Evolutionary conservation across 2,113 vertebrate species (phyloP).

Genomic region (Gallinago undulata): DNA sequence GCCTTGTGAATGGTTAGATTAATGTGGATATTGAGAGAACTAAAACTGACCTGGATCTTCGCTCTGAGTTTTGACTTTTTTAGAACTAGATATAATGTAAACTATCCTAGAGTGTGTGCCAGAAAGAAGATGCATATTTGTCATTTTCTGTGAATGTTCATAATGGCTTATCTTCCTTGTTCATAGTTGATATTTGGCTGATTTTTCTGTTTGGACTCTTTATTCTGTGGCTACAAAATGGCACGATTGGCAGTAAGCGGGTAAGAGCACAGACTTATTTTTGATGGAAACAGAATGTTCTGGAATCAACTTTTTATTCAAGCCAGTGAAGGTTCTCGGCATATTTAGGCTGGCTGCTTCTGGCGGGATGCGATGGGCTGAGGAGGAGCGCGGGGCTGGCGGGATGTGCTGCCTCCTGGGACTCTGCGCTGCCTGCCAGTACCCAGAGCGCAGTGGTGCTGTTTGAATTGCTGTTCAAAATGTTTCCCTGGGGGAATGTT

Average conservation of each 20-base stretch:
- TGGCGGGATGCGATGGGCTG: accelerated
- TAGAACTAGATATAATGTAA: not conserved
- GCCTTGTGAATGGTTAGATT: not conserved
- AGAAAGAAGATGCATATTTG: not conserved
- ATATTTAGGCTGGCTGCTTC: not conserved
- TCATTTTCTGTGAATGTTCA: not conserved
- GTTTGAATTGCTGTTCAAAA: not conserved
- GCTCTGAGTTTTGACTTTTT: not conserved
- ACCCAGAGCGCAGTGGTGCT: not conserved
- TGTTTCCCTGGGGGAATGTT: not conserved
- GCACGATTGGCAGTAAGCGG: not conserved
- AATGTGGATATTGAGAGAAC: not conserved
- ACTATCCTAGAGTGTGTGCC: not conserved
- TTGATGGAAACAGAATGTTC: not conserved
- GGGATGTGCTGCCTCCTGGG: not conserved
- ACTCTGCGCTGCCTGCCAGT: not conserved
- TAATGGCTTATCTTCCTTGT: not conserved
- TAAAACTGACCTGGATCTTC: not conserved
- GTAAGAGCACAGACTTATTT: not conserved
- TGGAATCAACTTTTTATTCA: not conserved
- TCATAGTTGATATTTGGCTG: not conserved
- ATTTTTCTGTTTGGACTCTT: not conserved
- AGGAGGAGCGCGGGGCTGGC: not conserved
- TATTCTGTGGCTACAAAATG: not conserved
- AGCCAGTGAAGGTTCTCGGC: not conserved